Evolutionary conservation across 2,797 vertebrate species (phyloP).

Genomic region (Sebastolobus alascanus): DNA sequence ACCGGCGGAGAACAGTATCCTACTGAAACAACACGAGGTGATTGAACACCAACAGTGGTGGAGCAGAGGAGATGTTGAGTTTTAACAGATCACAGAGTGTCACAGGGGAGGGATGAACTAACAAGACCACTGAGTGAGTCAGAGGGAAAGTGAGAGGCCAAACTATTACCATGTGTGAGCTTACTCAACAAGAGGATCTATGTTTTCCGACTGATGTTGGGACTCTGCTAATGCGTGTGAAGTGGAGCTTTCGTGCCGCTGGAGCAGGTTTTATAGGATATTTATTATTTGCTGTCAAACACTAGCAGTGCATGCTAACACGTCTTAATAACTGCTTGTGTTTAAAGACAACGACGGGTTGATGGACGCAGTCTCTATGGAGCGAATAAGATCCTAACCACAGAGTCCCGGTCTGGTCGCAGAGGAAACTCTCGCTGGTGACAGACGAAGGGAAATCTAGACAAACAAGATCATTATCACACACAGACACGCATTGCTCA

Average conservation of each 20-base stretch:
- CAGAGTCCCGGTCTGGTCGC: constrained; percentile 49
- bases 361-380: constrained; percentile 25
- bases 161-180: constrained; percentile 66
- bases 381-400: constrained; percentile 43
- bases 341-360: constrained; percentile 18
- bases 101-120: constrained; percentile 26
- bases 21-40: constrained; percentile 6
- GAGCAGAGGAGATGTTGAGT: constrained; percentile 33
- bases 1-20: constrained; percentile 6
- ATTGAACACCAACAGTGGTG: constrained; percentile 1
- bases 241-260: constrained; percentile 12
- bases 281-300: constrained; percentile 21
- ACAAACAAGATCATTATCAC: constrained; percentile 82
- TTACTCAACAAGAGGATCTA: constrained; percentile 19
- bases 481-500: constrained; percentile 46
- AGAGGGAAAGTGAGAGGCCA: constrained; percentile 48
- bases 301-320: constrained; percentile 31
- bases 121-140: constrained; percentile 43
- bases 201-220: constrained; percentile 19
- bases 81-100: constrained; percentile 50
- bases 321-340: constrained; percentile 52
- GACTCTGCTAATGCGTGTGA: constrained; percentile 24
- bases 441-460: constrained; percentile 75
- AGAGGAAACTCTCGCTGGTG: constrained; percentile 67
- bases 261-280: constrained; percentile 36